A percentile compares a stretch with the other conserved stretches of the same genome.
Conservation (phyloP, 2,888 invertebrate genomes). For the Rhaphigaster nebulosa region DNA sequence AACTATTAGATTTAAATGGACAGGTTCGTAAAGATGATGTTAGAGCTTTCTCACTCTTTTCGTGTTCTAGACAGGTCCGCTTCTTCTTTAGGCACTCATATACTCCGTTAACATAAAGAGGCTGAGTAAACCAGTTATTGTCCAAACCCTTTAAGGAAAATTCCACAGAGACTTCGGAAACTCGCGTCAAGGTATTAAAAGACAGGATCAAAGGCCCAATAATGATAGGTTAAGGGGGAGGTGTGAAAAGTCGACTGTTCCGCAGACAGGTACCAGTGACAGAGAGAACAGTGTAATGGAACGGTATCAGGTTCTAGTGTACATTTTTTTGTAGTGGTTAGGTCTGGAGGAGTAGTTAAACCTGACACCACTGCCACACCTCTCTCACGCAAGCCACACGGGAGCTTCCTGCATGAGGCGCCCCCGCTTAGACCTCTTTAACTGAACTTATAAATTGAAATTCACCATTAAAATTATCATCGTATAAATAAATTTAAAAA, state of each 20-base stretch:
- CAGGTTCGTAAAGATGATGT: too few relatives aligned
- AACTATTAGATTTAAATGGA: too few relatives aligned
- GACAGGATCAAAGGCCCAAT: background rate
- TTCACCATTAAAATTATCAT: background rate
- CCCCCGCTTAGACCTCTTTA: background rate
- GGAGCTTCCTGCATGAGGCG: background rate
- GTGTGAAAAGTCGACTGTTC: background rate
- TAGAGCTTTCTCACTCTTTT: too few relatives aligned
- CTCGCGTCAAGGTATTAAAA: background rate
- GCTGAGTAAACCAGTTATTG: too few relatives aligned
- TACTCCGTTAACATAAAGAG: too few relatives aligned
- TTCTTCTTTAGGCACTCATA: too few relatives aligned
- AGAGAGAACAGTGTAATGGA: background rate
- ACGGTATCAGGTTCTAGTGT: conserved; percentile 22
- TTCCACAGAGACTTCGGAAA: background rate
- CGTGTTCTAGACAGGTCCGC: too few relatives aligned
- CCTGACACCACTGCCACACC: background rate
- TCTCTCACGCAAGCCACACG: background rate
- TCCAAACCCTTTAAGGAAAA: background rate
- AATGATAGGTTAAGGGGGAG: background rate
- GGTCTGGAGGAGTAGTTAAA: background rate
- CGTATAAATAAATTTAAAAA: background rate
- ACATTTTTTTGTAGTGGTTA: conserved; percentile 1
- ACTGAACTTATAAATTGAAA: background rate
- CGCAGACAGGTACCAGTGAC: background rate